Evolutionary conservation across 2,113 vertebrate species (phyloP).

Genomic region (Eclectus roratus): DNA sequence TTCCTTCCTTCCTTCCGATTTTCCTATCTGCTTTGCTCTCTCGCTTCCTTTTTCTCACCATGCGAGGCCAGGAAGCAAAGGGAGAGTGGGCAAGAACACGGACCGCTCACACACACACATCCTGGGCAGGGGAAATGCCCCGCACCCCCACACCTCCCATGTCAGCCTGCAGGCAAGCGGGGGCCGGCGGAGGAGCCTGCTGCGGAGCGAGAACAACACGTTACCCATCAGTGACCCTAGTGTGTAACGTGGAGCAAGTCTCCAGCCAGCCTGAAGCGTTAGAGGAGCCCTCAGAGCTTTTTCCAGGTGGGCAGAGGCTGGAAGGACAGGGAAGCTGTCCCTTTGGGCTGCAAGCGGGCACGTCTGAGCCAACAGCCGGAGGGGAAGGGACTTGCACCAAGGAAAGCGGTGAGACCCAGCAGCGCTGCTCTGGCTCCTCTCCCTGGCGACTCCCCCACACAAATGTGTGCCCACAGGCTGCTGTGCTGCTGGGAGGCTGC

Average conservation of each 20-base stretch:
- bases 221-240: too few species aligned
- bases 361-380: neutral
- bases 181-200: neutral
- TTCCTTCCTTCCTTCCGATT: neutral
- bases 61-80: neutral
- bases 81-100: neutral
- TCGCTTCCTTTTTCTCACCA: neutral
- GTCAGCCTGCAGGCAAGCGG: neutral
- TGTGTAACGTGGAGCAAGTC: neutral
- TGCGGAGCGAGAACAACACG: neutral
- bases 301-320: neutral
- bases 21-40: neutral
- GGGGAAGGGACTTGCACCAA: neutral
- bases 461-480: neutral
- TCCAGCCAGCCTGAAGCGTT: neutral
- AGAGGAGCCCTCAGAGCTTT: neutral
- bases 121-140: neutral
- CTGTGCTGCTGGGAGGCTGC: neutral
- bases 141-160: fast-evolving
- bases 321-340: neutral
- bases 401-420: neutral
- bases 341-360: neutral
- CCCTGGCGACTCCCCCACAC: neutral
- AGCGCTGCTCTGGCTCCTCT: neutral
- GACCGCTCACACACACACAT: neutral